A percentile compares a stretch with the other conserved stretches of the same genome.
Conservation (phyloP, 1,140 invertebrate species). For the Harlomillsia oculata region DNA sequence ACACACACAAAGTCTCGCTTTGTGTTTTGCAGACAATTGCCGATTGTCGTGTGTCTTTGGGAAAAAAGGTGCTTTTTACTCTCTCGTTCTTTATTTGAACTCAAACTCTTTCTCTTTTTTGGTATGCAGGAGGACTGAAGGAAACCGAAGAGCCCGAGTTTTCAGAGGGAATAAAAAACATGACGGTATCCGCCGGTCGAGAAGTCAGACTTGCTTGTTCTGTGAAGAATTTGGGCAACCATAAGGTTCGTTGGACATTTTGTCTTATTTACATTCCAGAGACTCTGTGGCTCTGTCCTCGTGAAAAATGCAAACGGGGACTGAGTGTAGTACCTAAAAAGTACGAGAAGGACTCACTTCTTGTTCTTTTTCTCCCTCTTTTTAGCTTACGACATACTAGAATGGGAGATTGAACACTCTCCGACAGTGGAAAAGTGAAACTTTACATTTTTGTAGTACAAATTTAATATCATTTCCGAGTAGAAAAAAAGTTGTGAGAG, state of each 20-base stretch:
- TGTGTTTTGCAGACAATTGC: too few species aligned
- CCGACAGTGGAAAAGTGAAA: too few species aligned
- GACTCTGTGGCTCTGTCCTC: neutral
- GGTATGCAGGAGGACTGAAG: slow-evolving; percentile 41
- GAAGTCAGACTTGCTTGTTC: slow-evolving; percentile 78
- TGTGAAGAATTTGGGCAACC: slow-evolving; percentile 76
- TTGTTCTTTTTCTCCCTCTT: too few species aligned
- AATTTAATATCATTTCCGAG: too few species aligned
- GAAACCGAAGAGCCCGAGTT: slow-evolving; percentile 51
- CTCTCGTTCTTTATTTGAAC: slow-evolving; percentile 4
- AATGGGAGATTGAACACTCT: too few species aligned
- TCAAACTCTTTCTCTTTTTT: slow-evolving; percentile 22
- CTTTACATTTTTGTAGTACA: too few species aligned
- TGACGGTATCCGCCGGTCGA: slow-evolving; percentile 64
- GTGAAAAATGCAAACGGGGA: slow-evolving; percentile 1
- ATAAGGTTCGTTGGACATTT: slow-evolving; percentile 52
- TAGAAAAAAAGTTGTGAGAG: neutral
- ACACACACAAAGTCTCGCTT: too few species aligned
- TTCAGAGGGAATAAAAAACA: slow-evolving; percentile 52
- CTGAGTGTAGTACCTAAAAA: neutral
- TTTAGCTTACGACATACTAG: too few species aligned
- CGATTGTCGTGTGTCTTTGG: neutral
- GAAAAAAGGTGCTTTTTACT: neutral
- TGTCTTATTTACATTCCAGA: neutral
- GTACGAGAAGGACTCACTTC: neutral